Base-by-base conservation (phyloP, 2,888 invertebrate species). In the Mantis religiosa region DNA sequence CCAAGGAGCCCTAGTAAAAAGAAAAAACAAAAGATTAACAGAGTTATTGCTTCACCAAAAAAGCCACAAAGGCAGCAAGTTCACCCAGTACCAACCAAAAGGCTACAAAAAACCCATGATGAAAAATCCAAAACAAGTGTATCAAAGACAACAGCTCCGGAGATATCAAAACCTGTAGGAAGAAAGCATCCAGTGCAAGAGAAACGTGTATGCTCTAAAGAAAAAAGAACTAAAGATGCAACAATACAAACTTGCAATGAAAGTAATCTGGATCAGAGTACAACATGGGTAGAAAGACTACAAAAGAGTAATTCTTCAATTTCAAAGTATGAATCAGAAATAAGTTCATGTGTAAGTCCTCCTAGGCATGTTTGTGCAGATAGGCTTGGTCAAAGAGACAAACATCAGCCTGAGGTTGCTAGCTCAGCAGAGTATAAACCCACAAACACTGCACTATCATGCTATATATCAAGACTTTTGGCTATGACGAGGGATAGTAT, bases 401-500 rank as follows among this genome's bases (percentile, higher is more conserved):
- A 71, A 25, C 54, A 20, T 6, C 54, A 71, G 25, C 54, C 54
- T 6, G 20, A 71, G 1, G 25, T 25, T 6, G 6, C 4, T 20
- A 71, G 25, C 20, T 20, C 15, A 25, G 54, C 25, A 6, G 54
- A 71, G 20, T 3, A 15, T 71, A 71, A 71, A 71, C 8, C 3
- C 25, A 71, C 54, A 71, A 71, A 94, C 91, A 93, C 94, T 2
- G 90, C 92, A 20, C 91, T 95, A 83, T 91, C 93, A 6, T 92
- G 92, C 14, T 94, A 94, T 90, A 93, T 95, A 3, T 93, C 94
- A 88, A 93, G 94, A 90, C 91, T 95, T 82, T 91, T 95, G 28
- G 92, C 92, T n/a, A 94, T 95, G 95, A 94, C 94, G 0, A 93
- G 93, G 54, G 92, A 91, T 15, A 93, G 93, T 89, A 92, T 95